A percentile compares a stretch with the other conserved stretches of the same genome.
phyloP scores from a whole-genome alignment of 1,140 invertebrate genomes.

The Acromyrmex echinatior region DNA sequence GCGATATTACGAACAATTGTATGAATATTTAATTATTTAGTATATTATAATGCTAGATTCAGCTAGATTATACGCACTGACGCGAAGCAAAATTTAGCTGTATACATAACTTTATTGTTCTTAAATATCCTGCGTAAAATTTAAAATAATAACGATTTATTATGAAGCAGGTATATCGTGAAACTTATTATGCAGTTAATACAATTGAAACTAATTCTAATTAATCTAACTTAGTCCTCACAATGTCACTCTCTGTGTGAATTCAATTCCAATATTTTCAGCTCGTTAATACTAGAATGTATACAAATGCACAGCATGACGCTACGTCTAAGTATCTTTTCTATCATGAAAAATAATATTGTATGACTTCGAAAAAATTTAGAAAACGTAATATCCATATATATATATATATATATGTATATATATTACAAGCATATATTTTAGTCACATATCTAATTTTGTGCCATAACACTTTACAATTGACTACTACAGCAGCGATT shows the following conservation, averaged over 20 bases:
- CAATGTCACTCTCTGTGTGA: background rate
- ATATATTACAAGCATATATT: slow-evolving; percentile 35
- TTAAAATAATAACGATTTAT: slow-evolving; percentile 27
- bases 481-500: slow-evolving; percentile 37
- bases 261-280: slow-evolving; percentile 46
- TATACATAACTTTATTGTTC: slow-evolving; percentile 38
- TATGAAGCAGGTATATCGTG: slow-evolving; percentile 25
- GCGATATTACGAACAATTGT: slow-evolving; percentile 31
- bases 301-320: slow-evolving; percentile 34
- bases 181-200: slow-evolving; percentile 26
- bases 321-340: slow-evolving; percentile 20
- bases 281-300: slow-evolving; percentile 13
- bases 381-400: background rate
- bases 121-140: slow-evolving; percentile 31
- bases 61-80: background rate
- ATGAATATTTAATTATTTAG: slow-evolving; percentile 37
- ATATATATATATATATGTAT: slow-evolving; percentile 9
- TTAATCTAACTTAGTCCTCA: slow-evolving; percentile 34
- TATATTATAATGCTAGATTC: slow-evolving; percentile 36
- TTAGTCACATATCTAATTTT: slow-evolving; percentile 58
- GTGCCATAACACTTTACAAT: slow-evolving; percentile 67
- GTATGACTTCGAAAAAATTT: slow-evolving; percentile 27
- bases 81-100: slow-evolving; percentile 43
- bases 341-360: slow-evolving; percentile 42
- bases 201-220: slow-evolving; percentile 36